Conservation (phyloP, 2,797 vertebrate genomes). For the Podarcis siculus region DNA sequence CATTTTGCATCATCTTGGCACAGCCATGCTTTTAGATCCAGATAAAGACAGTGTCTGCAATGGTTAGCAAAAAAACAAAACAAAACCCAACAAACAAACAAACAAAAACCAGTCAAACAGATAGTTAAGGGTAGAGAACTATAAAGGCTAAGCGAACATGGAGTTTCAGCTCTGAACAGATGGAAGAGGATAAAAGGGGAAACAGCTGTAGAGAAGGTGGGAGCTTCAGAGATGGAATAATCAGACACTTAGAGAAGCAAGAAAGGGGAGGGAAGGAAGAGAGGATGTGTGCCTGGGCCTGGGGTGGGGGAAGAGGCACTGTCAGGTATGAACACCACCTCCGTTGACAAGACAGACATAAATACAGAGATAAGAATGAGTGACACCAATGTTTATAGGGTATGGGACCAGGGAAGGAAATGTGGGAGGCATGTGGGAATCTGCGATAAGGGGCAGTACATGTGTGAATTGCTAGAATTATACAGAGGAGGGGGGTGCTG, state of each 20-base stretch:
- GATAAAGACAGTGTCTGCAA: background rate
- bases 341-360: background rate
- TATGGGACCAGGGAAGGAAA: constrained; percentile 19
- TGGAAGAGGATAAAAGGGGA: constrained; percentile 22
- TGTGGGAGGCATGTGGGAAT: constrained; percentile 20
- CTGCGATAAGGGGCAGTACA: accelerated
- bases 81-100: too few relatives aligned
- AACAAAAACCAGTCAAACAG: background rate
- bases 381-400: background rate
- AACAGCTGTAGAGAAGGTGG: background rate
- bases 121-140: background rate
- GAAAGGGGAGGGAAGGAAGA: background rate
- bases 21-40: background rate
- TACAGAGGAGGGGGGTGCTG: background rate
- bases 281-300: too few relatives aligned
- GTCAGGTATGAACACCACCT: constrained; percentile 1
- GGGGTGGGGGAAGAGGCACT: background rate
- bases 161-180: background rate
- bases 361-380: constrained; percentile 5
- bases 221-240: background rate
- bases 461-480: constrained; percentile 26
- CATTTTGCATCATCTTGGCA: background rate
- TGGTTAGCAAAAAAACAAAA: background rate
- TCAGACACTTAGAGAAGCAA: background rate
- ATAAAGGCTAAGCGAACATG: background rate